Base-by-base conservation (phyloP, 2,113 vertebrate species). In the Dascyllus trimaculatus region DNA sequence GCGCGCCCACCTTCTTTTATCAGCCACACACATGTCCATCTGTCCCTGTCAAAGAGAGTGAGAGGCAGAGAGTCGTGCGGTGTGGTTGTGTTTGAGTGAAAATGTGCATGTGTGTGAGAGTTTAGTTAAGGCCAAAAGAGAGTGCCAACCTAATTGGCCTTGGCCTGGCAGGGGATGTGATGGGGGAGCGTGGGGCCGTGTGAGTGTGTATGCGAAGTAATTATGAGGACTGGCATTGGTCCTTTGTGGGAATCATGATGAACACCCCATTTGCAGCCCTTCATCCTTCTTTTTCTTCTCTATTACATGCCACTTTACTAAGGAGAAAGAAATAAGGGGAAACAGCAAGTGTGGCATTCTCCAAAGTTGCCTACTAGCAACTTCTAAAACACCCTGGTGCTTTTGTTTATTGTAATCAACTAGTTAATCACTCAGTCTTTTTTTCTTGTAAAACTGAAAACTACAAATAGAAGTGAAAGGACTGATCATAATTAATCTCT, bases 91-190 rank as follows among this genome's bases (percentile, higher is more conserved):
- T 72, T 25, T n/a, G 13, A 11, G 15, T n/a, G 51, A 32, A 54
- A 21, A 25, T 25, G 66, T n/a, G 32, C 19, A 29, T 60, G 32
- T 26, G 25, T 32, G 48, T 40, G 19, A 29, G 9, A 15, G 58
- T 66, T 75, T 57, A 78, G 76, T 80, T 63, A 66, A 85, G 61
- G 77, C 72, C 59, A 79, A 48, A 64, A 67, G 38, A 81, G 49
- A 26, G 57, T 61, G 75, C 59, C 83, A 78, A 51, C 75, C 66
- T 89, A 85, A 91, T 84, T 86, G 83, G 67, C 75, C 61, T 77
- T 70, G 53, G 61, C 66, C 8, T 11, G 52, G 40, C 43, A 49
- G 60, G 40, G 53, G 17, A 48, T 78, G 10, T 60, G 57, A 80
- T 17, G 46, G 24, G 21, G 17, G 46, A 40, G 21, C 26, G n/a